phyloP scores from a whole-genome alignment of 2,797 vertebrate genomes.

The Rhynchotus rufescens region DNA sequence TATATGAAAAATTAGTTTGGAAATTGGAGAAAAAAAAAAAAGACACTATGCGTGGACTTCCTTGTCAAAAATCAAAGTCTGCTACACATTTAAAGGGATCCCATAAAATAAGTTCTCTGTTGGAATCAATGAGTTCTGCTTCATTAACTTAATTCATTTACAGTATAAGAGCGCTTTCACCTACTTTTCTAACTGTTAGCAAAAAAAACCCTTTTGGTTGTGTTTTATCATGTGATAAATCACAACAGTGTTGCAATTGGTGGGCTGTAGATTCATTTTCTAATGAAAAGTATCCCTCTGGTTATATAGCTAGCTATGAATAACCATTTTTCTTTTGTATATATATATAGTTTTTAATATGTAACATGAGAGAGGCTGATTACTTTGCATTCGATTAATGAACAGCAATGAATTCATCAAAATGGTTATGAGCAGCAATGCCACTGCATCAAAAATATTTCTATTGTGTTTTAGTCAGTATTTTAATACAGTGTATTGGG shows the following conservation, averaged over 20 bases:
- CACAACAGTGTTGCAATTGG: background rate
- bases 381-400: background rate
- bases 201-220: background rate
- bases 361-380: background rate
- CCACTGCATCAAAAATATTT: background rate
- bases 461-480: background rate
- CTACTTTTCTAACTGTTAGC: slow-evolving; percentile 23
- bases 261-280: background rate
- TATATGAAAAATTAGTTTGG: background rate
- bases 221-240: slow-evolving; percentile 19
- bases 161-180: slow-evolving; percentile 1
- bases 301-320: background rate
- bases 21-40: background rate
- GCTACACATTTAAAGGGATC: background rate
- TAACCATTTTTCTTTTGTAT: background rate
- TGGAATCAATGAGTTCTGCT: background rate
- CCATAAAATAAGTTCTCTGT: background rate
- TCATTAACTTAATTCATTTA: slow-evolving; percentile 39
- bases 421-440: too few species aligned
- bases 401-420: too few species aligned
- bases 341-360: background rate
- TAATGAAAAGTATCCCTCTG: slow-evolving; percentile 1
- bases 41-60: background rate
- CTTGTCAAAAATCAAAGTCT: background rate
- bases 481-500: background rate